These are phyloP conservation scores for Macaca fascicularis DNA, from an alignment of 2,113 vertebrate genomes.

Conservation along the genomic window DNA sequence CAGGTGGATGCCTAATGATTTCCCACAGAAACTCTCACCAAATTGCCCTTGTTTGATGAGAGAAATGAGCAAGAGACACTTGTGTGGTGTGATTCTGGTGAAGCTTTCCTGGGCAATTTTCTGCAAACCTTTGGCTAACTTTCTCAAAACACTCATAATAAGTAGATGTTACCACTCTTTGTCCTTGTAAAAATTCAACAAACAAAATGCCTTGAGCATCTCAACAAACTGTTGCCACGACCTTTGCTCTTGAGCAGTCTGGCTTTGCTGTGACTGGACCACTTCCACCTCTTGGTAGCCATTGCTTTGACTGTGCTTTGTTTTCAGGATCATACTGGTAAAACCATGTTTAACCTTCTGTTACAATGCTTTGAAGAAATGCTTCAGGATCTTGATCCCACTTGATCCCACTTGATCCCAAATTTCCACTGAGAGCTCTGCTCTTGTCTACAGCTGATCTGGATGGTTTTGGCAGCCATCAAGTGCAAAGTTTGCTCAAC, in stretches of 20 bases:
- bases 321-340: background rate
- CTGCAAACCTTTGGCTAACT: background rate
- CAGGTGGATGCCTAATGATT: background rate
- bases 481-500: background rate
- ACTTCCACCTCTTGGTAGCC: background rate
- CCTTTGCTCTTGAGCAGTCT: background rate
- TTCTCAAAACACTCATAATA: background rate
- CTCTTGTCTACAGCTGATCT: background rate
- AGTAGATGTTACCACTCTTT: background rate
- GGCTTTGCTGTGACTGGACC: background rate
- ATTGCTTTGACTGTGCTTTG: background rate
- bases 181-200: background rate
- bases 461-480: background rate
- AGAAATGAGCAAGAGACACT: background rate
- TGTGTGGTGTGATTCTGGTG: background rate
- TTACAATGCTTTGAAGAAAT: background rate
- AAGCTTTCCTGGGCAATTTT: background rate
- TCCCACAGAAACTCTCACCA: background rate
- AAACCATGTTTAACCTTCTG: background rate
- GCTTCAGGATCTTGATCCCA: background rate
- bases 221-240: background rate
- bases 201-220: background rate
- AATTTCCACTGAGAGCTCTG: background rate
- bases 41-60: background rate
- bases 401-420: background rate